Conservation (phyloP, 2,797 vertebrate species). For the Crypturellus tataupa region DNA sequence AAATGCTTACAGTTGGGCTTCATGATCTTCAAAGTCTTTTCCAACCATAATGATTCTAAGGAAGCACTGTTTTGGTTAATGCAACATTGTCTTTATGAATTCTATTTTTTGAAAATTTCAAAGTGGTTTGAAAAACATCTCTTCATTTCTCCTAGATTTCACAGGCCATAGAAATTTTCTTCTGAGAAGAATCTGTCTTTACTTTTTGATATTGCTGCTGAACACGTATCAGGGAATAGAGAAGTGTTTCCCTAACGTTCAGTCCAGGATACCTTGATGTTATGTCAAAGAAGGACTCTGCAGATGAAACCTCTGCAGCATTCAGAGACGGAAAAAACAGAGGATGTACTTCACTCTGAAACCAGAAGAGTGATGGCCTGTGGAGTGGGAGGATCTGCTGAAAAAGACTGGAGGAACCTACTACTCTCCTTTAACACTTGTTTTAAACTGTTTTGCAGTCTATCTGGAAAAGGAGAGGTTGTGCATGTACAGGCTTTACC, state of each 20-base stretch:
- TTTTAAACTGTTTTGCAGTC: conserved; percentile 76
- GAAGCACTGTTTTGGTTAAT: neutral
- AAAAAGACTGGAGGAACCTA: conserved; percentile 67
- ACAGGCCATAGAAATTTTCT: conserved; percentile 98
- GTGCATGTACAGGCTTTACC: conserved; percentile 88
- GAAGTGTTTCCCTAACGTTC: conserved; percentile 76
- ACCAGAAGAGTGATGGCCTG: conserved; percentile 53
- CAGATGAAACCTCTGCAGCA: conserved; percentile 61
- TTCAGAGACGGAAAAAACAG: conserved; percentile 22
- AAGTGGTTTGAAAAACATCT: neutral
- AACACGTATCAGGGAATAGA: conserved; percentile 77
- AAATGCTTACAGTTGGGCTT: too few species aligned
- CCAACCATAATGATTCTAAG: too few species aligned
- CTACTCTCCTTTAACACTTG: conserved; percentile 76
- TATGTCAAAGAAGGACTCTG: conserved; percentile 62
- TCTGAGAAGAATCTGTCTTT: conserved; percentile 95
- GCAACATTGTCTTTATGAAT: neutral
- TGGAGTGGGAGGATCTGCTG: conserved; percentile 40
- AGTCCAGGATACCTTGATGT: conserved; percentile 67
- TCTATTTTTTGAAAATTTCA: too few species aligned
- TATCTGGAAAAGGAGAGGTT: conserved; percentile 76
- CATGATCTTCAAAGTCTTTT: too few species aligned
- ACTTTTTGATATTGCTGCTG: conserved; percentile 86
- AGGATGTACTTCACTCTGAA: conserved; percentile 45
- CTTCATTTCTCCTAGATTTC: conserved; percentile 86